These are phyloP conservation scores for Electrophaes corylata DNA, from an alignment of 2,888 invertebrate genomes.

Conservation along the genomic window DNA sequence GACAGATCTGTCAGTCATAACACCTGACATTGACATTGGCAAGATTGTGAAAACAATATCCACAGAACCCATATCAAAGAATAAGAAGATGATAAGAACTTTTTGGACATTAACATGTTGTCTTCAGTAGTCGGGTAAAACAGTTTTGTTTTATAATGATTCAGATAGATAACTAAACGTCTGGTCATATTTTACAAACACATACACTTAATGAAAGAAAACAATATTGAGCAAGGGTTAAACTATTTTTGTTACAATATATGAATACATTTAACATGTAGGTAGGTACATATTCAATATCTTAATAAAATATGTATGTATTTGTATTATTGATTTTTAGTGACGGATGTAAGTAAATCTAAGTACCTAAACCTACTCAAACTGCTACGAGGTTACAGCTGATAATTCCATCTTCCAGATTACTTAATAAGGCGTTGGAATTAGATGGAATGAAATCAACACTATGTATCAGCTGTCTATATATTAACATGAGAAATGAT, in stretches of 20 bases:
- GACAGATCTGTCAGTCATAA: background rate
- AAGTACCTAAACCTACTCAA: background rate
- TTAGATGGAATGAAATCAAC: background rate
- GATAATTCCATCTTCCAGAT: slow-evolving; percentile 12
- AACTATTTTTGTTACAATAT: slow-evolving; percentile 20
- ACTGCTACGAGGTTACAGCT: background rate
- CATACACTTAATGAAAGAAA: slow-evolving; percentile 40
- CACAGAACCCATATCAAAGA: no score
- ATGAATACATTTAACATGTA: background rate
- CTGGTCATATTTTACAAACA: slow-evolving; percentile 30
- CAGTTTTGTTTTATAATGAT: background rate
- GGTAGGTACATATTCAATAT: background rate
- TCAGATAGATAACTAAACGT: slow-evolving; percentile 25
- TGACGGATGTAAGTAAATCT: slow-evolving; percentile 3
- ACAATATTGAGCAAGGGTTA: slow-evolving; percentile 48
- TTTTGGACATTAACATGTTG: no score
- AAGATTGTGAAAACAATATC: background rate
- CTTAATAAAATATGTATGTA: background rate
- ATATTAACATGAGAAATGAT: background rate
- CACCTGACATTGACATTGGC: background rate
- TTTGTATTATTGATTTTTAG: background rate
- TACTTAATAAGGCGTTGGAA: slow-evolving; percentile 13
- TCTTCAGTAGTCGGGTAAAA: background rate
- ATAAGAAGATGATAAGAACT: no score
- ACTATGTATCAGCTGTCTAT: slow-evolving; percentile 1